These are phyloP conservation scores for Lomographa bimaculata DNA, from an alignment of 2,888 invertebrate genomes.

Conservation along the genomic window DNA sequence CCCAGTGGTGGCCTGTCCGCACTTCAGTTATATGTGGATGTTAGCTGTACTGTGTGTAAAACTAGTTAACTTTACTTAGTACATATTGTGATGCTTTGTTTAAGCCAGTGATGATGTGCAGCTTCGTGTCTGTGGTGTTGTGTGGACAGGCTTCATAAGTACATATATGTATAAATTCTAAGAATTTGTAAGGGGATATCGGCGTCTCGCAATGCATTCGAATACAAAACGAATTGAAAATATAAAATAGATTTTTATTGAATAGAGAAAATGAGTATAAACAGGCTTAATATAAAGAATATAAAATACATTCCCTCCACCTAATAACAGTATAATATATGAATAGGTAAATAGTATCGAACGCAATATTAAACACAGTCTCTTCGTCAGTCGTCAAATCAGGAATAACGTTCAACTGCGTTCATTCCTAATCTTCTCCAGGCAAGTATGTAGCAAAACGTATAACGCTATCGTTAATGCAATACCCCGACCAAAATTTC, in stretches of 20 bases:
- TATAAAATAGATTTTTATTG: constrained; percentile 23
- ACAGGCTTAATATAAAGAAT: constrained; percentile 11
- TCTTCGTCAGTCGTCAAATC: constrained; percentile 1
- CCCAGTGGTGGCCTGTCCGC: constrained; percentile 10
- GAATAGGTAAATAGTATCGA: no score
- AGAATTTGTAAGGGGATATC: constrained; percentile 9
- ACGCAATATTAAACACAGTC: constrained; percentile 10
- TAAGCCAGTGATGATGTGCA: constrained; percentile 6
- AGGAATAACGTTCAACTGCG: no score
- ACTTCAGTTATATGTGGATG: constrained; percentile 7
- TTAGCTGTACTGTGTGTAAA: constrained; percentile 9
- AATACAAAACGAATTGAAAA: constrained; percentile 19
- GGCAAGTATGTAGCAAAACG: no score
- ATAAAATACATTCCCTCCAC: constrained; percentile 17
- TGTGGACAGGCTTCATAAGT: constrained; percentile 10
- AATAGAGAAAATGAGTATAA: constrained; percentile 25
- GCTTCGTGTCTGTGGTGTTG: constrained; percentile 3
- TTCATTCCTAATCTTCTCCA: no score
- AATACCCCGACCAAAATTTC: no score
- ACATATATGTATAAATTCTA: constrained; percentile 4
- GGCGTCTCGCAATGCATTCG: constrained; percentile 10
- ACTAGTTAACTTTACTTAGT: constrained; percentile 3
- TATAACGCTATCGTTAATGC: no score
- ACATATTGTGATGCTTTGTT: constrained; percentile 4
- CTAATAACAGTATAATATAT: no score